A percentile compares a stretch with the other conserved stretches of the same genome.
Evolutionary conservation across 2,113 vertebrate genomes (phyloP).

Genomic region (Misgurnus mizolepis): DNA sequence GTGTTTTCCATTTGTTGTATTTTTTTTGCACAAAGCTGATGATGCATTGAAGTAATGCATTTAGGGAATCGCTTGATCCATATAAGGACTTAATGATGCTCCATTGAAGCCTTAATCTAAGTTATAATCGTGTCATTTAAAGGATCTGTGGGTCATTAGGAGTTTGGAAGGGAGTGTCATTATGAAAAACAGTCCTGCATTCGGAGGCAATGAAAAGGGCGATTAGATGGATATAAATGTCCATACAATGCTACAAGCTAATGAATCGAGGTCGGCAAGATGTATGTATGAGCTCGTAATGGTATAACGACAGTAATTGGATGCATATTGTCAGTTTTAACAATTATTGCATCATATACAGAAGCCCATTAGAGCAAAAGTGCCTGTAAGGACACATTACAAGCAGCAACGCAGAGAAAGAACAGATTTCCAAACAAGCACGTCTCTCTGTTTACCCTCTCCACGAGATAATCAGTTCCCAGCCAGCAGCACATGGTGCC

Average conservation of each 20-base stretch:
- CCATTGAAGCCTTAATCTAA: conserved; percentile 34
- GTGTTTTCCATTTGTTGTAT: not conserved
- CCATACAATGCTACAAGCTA: conserved; percentile 64
- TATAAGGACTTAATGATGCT: conserved; percentile 36
- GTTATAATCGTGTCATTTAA: conserved; percentile 38
- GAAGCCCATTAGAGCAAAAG: conserved; percentile 48
- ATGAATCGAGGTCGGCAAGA: conserved; percentile 64
- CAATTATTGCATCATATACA: conserved; percentile 67
- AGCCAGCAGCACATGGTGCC: conserved; percentile 35
- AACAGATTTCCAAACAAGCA: conserved; percentile 63
- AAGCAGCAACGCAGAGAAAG: conserved; percentile 52
- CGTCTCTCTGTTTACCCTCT: conserved; percentile 34
- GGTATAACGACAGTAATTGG: conserved; percentile 71
- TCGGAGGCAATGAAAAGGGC: conserved; percentile 36
- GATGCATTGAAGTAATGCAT: conserved; percentile 27
- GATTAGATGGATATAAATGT: conserved; percentile 55
- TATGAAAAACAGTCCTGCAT: conserved; percentile 33
- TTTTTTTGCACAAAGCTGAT: conserved; percentile 5
- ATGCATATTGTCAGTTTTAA: conserved; percentile 70
- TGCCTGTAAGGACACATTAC: conserved; percentile 56
- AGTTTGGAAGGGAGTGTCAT: conserved; percentile 18
- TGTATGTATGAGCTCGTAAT: conserved; percentile 65
- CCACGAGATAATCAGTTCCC: conserved; percentile 47
- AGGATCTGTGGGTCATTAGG: conserved; percentile 41
- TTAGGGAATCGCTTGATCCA: conserved; percentile 24